Evolutionary conservation across 23 tunicate species (phyloP).

Genomic region (Ascidia mentula): DNA sequence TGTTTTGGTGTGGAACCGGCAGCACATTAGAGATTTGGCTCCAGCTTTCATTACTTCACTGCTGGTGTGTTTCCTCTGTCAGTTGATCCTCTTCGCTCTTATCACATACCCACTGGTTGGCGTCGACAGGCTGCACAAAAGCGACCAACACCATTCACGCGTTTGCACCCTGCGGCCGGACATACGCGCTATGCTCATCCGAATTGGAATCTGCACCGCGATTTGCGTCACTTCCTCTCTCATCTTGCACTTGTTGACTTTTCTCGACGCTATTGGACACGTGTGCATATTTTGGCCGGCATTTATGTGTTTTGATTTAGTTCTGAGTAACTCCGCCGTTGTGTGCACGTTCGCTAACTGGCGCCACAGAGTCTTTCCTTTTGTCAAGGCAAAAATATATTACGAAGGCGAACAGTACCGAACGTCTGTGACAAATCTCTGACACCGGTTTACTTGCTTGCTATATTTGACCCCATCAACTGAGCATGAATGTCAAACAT

Average conservation of each 20-base stretch:
- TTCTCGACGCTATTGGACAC: background rate
- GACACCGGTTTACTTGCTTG: too few relatives aligned
- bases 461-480: too few relatives aligned
- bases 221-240: background rate
- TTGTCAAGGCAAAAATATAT: background rate
- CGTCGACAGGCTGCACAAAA: background rate
- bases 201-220: background rate
- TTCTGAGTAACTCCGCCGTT: background rate
- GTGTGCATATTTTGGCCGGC: background rate
- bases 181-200: slow-evolving; percentile 2
- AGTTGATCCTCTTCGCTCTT: background rate
- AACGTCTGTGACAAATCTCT: background rate
- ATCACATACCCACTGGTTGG: background rate
- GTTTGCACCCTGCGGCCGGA: background rate
- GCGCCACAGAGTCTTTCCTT: background rate
- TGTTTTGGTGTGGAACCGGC: slow-evolving; percentile 1
- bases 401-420: background rate
- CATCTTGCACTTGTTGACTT: background rate
- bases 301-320: background rate
- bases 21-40: background rate
- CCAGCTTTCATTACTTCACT: background rate
- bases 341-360: slow-evolving; percentile 11
- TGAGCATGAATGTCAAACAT: too few relatives aligned
- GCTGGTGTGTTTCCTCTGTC: background rate
- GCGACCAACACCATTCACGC: background rate